Evolutionary conservation across 2,797 vertebrate genomes (phyloP).

Genomic region (Chelon auratus): DNA sequence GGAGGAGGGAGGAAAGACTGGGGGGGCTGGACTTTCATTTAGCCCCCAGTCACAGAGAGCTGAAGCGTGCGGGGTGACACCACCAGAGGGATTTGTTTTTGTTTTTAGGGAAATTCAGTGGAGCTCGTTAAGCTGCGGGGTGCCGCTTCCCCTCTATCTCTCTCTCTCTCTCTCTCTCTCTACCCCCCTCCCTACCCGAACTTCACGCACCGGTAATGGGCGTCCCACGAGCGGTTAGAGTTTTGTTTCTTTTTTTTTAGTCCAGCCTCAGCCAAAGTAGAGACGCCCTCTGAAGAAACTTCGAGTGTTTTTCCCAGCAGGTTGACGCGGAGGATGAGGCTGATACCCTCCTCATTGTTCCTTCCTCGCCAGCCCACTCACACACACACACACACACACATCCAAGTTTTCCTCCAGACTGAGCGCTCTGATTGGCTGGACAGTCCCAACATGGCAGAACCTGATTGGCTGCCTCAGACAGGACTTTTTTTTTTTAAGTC

Average conservation of each 20-base stretch:
- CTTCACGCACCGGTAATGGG: not conserved
- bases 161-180: too few relatives aligned
- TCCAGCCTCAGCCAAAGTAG: not conserved
- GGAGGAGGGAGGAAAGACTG: not conserved
- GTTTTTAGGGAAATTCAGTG: not conserved
- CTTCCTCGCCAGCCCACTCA: conserved; percentile 42
- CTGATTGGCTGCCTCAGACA: conserved; percentile 76
- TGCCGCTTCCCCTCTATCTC: not conserved
- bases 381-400: not conserved
- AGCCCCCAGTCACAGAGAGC: not conserved
- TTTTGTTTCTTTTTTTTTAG: not conserved
- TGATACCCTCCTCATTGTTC: too few relatives aligned
- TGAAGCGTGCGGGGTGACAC: too few relatives aligned
- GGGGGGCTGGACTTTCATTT: conserved; percentile 10
- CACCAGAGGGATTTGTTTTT: conserved; percentile 1
- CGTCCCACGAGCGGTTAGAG: too few relatives aligned
- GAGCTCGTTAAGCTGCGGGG: not conserved
- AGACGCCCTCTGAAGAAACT: conserved; percentile 25
- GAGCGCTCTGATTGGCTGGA: conserved; percentile 75
- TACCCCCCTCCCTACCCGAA: not conserved
- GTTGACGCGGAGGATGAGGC: conserved; percentile 10
- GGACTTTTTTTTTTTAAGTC: conserved; percentile 2
- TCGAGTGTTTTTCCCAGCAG: not conserved
- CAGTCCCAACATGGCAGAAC: conserved; percentile 86
- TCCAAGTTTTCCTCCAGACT: conserved; percentile 63